Conservation (phyloP, 1,140 invertebrate species). For the Cotesia glomerata region DNA sequence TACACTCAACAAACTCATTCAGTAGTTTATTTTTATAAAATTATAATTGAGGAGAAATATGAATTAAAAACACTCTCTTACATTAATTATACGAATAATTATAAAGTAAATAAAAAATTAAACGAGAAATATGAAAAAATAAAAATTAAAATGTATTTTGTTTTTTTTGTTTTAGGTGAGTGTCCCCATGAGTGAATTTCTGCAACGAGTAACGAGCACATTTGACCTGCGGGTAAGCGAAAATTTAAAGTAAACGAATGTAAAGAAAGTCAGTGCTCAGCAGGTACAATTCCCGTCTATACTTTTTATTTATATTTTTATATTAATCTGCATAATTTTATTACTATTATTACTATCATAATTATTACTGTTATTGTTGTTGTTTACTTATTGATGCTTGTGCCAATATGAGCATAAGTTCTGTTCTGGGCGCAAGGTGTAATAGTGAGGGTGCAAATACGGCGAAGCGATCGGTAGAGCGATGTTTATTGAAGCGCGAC, state of each 20-base stretch:
- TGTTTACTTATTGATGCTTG: background rate
- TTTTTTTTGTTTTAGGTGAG: constrained; percentile 35
- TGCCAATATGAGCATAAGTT: background rate
- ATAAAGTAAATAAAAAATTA: background rate
- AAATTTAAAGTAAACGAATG: constrained; percentile 18
- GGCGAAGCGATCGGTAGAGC: background rate
- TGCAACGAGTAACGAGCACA: constrained; percentile 30
- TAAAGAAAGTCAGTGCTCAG: constrained; percentile 5
- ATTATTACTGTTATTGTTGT: background rate
- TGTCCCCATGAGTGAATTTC: constrained; percentile 32
- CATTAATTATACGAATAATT: too few species aligned
- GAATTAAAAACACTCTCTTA: too few species aligned
- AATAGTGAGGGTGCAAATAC: background rate
- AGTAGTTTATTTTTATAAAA: too few species aligned
- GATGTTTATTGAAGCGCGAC: background rate
- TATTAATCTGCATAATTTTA: background rate
- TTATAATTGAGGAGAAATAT: too few species aligned
- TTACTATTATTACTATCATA: background rate
- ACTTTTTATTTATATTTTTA: background rate
- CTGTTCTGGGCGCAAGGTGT: background rate
- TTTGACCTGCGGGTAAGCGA: constrained; percentile 29
- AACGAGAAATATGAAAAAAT: background rate
- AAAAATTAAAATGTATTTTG: constrained; percentile 6
- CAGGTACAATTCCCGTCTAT: background rate
- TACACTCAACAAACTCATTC: too few species aligned